phyloP scores from a whole-genome alignment of 2,797 vertebrate genomes.

The Zenarchopterus dispar region DNA sequence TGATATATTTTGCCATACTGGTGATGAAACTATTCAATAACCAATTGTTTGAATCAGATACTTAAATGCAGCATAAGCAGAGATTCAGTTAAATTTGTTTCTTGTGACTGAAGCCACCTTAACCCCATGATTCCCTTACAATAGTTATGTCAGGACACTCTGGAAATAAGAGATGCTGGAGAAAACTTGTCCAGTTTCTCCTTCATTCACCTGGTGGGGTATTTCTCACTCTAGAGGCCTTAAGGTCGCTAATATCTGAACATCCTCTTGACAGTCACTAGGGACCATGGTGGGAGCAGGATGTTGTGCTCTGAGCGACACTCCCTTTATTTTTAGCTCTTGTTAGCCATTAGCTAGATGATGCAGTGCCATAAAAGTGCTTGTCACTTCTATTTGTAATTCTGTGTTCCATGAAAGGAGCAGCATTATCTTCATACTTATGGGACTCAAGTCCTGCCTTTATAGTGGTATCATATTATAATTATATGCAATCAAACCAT shows the following conservation, averaged over 20 bases:
- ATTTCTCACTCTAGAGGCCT: constrained; percentile 26
- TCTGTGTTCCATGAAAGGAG: constrained; percentile 10
- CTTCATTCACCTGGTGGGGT: constrained; percentile 17
- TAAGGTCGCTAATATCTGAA: constrained; percentile 49
- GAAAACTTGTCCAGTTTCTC: constrained; percentile 12
- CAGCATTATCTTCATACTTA: constrained; percentile 10
- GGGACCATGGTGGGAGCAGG: constrained; percentile 48
- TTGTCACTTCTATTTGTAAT: constrained; percentile 52
- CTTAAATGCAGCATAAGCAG: no score
- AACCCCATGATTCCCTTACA: background rate
- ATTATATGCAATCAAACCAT: constrained; percentile 2
- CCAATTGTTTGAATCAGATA: background rate
- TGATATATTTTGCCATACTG: background rate
- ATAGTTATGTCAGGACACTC: background rate
- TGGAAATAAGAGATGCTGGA: background rate
- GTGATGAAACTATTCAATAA: background rate
- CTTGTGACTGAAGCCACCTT: background rate
- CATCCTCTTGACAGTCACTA: constrained; percentile 25
- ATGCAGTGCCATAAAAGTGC: constrained; percentile 56
- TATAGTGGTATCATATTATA: background rate
- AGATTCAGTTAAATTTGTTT: constrained; percentile 1
- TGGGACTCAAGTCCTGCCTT: background rate
- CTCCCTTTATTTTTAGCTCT: constrained; percentile 66
- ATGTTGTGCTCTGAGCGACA: constrained; percentile 53
- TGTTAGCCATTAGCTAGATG: constrained; percentile 57